phyloP scores from a whole-genome alignment of 2,888 invertebrate genomes.

The Galerucella pusilla region DNA sequence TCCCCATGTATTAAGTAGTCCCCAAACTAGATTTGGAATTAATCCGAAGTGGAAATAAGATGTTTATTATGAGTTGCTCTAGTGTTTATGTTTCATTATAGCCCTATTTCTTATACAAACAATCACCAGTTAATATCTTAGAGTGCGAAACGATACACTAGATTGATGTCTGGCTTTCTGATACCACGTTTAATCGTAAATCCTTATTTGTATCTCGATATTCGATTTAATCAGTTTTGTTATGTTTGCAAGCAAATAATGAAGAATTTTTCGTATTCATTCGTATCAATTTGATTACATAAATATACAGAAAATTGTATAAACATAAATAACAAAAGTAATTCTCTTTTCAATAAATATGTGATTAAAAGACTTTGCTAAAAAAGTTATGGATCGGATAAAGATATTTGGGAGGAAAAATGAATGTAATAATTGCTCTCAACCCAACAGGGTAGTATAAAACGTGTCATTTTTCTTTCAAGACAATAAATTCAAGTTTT shows the following conservation, averaged over 20 bases:
- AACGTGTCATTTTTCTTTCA: too few species aligned
- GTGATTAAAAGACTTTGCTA: too few species aligned
- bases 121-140: conserved; percentile 48
- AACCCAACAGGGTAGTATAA: too few species aligned
- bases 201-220: neutral
- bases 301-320: neutral
- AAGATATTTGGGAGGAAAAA: too few species aligned
- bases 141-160: conserved; percentile 22
- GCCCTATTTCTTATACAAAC: conserved; percentile 55
- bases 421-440: too few species aligned
- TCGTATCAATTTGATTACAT: neutral
- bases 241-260: conserved; percentile 5
- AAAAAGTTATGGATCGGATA: too few species aligned
- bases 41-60: conserved; percentile 43
- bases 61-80: conserved; percentile 54
- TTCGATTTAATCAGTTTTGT: conserved; percentile 3
- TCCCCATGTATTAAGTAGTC: conserved; percentile 4
- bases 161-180: conserved; percentile 1
- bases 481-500: too few species aligned
- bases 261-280: neutral
- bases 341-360: too few species aligned
- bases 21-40: conserved; percentile 12
- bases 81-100: conserved; percentile 57
- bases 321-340: too few species aligned
- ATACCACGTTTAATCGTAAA: conserved; percentile 10